Evolutionary conservation across 2,113 vertebrate species (phyloP).

Genomic region (Seriola quinqueradiata): DNA sequence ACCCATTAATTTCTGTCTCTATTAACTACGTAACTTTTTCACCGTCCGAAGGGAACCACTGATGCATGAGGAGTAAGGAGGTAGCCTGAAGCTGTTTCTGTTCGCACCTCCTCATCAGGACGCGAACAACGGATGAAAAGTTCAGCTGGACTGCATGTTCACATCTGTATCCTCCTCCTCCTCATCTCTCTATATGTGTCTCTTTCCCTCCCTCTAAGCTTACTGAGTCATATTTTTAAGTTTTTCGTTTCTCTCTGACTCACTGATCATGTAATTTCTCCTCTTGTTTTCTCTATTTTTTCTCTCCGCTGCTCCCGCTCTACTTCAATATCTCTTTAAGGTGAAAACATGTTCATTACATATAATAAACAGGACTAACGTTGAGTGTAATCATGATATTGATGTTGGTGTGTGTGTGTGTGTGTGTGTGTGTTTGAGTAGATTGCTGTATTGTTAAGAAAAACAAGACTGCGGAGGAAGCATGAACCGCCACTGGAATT

Average conservation of each 20-base stretch:
- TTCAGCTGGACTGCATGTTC: slow-evolving; percentile 1
- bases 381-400: neutral
- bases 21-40: neutral
- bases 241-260: neutral
- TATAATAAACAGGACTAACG: neutral
- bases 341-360: neutral
- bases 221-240: neutral
- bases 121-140: neutral
- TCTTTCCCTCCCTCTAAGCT: neutral
- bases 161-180: slow-evolving; percentile 15
- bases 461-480: too few species aligned
- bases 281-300: neutral
- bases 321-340: neutral
- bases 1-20: neutral
- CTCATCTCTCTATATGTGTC: slow-evolving; percentile 11
- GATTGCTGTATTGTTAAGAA: too few species aligned
- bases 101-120: slow-evolving; percentile 17
- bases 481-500: neutral
- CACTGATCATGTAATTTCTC: neutral
- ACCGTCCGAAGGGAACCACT: neutral
- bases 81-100: slow-evolving; percentile 25
- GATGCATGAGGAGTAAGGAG: neutral
- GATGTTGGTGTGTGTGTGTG: too few species aligned
- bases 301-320: neutral
- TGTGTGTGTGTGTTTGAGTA: too few species aligned